These are phyloP conservation scores for Macropus fuliginosus DNA, from an alignment of 2,797 vertebrate species.

Conservation along the genomic window DNA sequence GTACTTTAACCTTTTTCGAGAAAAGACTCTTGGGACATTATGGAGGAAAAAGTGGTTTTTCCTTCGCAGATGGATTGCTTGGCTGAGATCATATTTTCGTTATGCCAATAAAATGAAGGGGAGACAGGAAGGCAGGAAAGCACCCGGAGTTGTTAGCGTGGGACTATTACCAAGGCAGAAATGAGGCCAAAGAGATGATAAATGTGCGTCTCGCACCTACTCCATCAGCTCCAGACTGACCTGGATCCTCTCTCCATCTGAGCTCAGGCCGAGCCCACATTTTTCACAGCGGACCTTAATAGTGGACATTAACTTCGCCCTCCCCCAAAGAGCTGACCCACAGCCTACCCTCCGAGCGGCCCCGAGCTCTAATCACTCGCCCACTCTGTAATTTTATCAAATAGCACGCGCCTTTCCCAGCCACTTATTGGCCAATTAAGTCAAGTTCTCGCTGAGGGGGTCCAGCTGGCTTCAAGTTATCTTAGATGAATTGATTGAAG, in stretches of 20 bases:
- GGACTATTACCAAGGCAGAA: conserved; percentile 94
- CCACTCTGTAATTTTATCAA: conserved; percentile 97
- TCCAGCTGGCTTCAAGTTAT: conserved; percentile 98
- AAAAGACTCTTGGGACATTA: conserved; percentile 83
- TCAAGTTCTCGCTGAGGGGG: conserved; percentile 99
- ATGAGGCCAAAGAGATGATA: conserved; percentile 97
- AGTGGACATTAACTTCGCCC: conserved; percentile 92
- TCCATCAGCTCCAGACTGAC: conserved; percentile 96
- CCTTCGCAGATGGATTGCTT: conserved; percentile 87
- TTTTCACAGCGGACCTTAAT: conserved; percentile 95
- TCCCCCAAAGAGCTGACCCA: conserved; percentile 91
- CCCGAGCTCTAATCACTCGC: conserved; percentile 95
- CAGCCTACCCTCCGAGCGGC: conserved; percentile 85
- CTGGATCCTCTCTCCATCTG: conserved; percentile 91
- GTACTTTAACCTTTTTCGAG: conserved; percentile 84
- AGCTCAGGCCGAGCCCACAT: conserved; percentile 94
- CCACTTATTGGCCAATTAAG: conserved; percentile 99
- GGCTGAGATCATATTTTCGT: conserved; percentile 87
- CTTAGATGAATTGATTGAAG: conserved; percentile 99
- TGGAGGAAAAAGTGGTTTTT: conserved; percentile 84
- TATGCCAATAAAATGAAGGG: conserved; percentile 89
- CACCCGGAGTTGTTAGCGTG: conserved; percentile 91
- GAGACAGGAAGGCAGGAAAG: conserved; percentile 89
- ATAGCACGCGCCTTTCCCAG: conserved; percentile 95
- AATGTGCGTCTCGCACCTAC: conserved; percentile 91